phyloP scores from a whole-genome alignment of 1,140 invertebrate genomes.

The Drosophila aff. region DNA sequence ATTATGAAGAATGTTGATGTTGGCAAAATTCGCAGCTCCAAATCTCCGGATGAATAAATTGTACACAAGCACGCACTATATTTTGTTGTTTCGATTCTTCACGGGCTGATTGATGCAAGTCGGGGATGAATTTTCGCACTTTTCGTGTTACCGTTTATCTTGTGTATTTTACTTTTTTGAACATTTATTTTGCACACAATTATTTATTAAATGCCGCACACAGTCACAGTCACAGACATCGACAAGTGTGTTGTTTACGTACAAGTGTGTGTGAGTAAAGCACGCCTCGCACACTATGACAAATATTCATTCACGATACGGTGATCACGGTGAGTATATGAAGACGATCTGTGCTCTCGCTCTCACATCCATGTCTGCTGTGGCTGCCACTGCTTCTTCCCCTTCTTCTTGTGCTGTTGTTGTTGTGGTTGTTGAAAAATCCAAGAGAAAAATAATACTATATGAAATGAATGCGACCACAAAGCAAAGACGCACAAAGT shows the following conservation, averaged over 20 bases:
- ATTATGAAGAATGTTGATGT: constrained; percentile 4
- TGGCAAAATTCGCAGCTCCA: background rate
- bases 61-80: constrained; percentile 14
- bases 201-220: constrained; percentile 49
- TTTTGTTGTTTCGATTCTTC: constrained; percentile 1
- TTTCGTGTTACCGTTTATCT: constrained; percentile 18
- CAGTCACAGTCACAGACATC: constrained; percentile 34
- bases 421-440: constrained; percentile 55
- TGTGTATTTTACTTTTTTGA: constrained; percentile 25
- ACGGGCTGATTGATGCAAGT: constrained; percentile 28
- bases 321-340: constrained; percentile 48
- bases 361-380: constrained; percentile 57
- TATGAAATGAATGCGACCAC: constrained; percentile 67
- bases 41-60: constrained; percentile 6
- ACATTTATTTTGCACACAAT: constrained; percentile 49
- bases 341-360: constrained; percentile 71
- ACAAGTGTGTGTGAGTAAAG: constrained; percentile 32
- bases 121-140: constrained; percentile 30
- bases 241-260: constrained; percentile 27
- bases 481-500: constrained; percentile 76
- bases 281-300: constrained; percentile 62
- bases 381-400: constrained; percentile 23
- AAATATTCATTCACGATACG: constrained; percentile 80
- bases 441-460: constrained; percentile 77
- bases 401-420: constrained; percentile 17